phyloP scores from a whole-genome alignment of 1,140 invertebrate genomes.

The Heliconius nattereri region DNA sequence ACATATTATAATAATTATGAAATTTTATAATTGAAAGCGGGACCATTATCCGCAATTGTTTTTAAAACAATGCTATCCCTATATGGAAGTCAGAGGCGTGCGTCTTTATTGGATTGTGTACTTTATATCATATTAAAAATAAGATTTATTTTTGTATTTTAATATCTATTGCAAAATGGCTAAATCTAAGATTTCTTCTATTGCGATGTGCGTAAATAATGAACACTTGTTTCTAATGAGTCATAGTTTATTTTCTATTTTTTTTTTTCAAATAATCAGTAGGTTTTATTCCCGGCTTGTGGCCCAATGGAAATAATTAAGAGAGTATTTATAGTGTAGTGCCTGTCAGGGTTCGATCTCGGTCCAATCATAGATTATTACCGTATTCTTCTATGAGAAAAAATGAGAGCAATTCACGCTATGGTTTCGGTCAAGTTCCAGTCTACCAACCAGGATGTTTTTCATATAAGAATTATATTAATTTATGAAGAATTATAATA shows the following conservation, averaged over 20 bases:
- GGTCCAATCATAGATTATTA: too few species aligned
- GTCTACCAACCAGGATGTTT: too few species aligned
- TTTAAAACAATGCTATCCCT: conserved; percentile 38
- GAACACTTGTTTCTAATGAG: conserved; percentile 18
- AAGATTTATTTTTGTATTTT: not conserved
- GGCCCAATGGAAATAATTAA: too few species aligned
- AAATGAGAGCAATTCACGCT: too few species aligned
- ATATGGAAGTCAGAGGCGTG: conserved; percentile 29
- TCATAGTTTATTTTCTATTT: conserved; percentile 3
- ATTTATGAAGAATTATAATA: too few species aligned
- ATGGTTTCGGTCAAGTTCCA: too few species aligned
- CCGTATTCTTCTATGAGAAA: too few species aligned
- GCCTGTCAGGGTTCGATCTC: too few species aligned
- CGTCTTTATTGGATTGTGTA: not conserved
- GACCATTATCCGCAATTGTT: conserved; percentile 33
- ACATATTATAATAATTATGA: conserved; percentile 11
- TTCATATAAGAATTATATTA: too few species aligned
- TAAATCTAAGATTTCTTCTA: conserved; percentile 31
- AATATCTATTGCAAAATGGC: not conserved
- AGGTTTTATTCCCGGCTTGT: too few species aligned
- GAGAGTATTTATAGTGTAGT: too few species aligned
- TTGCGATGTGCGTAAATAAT: conserved; percentile 18
- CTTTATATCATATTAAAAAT: not conserved
- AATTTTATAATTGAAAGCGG: conserved; percentile 16
- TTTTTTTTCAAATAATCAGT: too few species aligned